Percentiles rank a stretch among this genome's conserved stretches.
These are phyloP conservation scores for Thecocarcelia acutangulata DNA, from an alignment of 2,888 invertebrate species.

Conservation along the genomic window DNA sequence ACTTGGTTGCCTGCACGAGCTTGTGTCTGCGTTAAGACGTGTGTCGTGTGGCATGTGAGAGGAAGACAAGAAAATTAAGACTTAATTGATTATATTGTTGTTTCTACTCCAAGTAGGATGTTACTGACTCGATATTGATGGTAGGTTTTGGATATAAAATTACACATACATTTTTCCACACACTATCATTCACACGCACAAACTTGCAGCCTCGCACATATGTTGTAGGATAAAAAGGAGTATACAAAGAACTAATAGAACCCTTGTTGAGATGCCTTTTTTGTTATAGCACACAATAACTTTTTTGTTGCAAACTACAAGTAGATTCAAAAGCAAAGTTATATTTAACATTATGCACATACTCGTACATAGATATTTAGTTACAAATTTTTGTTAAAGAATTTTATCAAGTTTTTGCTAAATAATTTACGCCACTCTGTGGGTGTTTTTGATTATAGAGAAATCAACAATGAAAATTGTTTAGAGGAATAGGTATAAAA, in stretches of 20 bases:
- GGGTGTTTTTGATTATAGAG: conserved; percentile 53
- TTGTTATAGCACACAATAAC: conserved; percentile 9
- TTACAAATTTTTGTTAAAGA: conserved; percentile 15
- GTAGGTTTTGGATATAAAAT: conserved; percentile 52
- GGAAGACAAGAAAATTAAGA: conserved; percentile 66
- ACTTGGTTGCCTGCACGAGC: conserved; percentile 3
- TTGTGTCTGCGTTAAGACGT: background rate
- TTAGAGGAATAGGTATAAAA: background rate
- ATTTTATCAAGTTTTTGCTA: conserved; percentile 24
- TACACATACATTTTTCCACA: conserved; percentile 13
- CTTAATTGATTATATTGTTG: conserved; percentile 69
- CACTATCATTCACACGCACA: background rate
- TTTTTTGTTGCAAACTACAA: conserved; percentile 9
- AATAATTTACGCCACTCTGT: conserved; percentile 44
- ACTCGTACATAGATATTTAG: background rate
- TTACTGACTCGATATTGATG: conserved; percentile 52
- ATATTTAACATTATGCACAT: conserved; percentile 26
- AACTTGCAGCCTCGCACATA: background rate
- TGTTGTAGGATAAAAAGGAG: background rate
- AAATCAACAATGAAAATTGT: background rate
- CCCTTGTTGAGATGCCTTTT: conserved; percentile 27
- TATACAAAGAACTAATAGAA: conserved; percentile 16
- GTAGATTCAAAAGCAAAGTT: conserved; percentile 32
- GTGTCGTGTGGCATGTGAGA: conserved; percentile 32
- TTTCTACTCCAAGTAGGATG: conserved; percentile 45